A percentile compares a stretch with the other conserved stretches of the same genome.
Evolutionary conservation across 1,140 invertebrate species (phyloP).

Genomic region (Anastrepha ludens): DNA sequence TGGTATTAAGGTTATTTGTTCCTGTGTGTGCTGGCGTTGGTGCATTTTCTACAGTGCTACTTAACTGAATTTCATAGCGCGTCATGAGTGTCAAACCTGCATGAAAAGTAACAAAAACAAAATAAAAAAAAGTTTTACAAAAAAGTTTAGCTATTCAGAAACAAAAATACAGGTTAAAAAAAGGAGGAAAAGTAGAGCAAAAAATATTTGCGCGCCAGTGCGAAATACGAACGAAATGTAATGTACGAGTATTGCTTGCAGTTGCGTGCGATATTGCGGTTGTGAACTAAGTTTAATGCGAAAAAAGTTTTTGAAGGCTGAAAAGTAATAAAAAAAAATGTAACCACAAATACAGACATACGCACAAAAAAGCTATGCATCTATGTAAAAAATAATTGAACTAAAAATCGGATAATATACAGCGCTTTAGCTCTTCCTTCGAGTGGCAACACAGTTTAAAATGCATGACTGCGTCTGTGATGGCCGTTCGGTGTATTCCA

Average conservation of each 20-base stretch:
- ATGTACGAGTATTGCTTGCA: neutral
- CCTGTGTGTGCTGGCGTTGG: conserved; percentile 26
- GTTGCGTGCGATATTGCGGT: neutral
- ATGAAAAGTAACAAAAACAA: neutral
- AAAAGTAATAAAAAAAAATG: neutral
- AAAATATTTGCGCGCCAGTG: neutral
- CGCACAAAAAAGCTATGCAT: neutral
- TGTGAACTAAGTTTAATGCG: neutral
- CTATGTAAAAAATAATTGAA: neutral
- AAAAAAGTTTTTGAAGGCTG: neutral
- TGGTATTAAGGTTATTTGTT: conserved; percentile 42
- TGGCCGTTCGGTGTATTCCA: conserved; percentile 33
- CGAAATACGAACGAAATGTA: neutral
- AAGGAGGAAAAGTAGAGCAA: neutral
- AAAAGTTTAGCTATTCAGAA: neutral
- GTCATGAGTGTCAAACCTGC: neutral
- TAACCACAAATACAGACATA: neutral
- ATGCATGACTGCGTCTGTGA: conserved; percentile 32
- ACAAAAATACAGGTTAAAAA: neutral
- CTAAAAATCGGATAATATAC: neutral
- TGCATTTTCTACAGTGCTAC: conserved; percentile 25
- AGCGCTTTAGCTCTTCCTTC: neutral
- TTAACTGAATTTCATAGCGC: conserved; percentile 26
- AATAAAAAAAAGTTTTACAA: neutral
- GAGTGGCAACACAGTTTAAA: neutral